phyloP scores from a whole-genome alignment of 92 coral and sea anemone species.

The Hydrozoanthus gracilis region DNA sequence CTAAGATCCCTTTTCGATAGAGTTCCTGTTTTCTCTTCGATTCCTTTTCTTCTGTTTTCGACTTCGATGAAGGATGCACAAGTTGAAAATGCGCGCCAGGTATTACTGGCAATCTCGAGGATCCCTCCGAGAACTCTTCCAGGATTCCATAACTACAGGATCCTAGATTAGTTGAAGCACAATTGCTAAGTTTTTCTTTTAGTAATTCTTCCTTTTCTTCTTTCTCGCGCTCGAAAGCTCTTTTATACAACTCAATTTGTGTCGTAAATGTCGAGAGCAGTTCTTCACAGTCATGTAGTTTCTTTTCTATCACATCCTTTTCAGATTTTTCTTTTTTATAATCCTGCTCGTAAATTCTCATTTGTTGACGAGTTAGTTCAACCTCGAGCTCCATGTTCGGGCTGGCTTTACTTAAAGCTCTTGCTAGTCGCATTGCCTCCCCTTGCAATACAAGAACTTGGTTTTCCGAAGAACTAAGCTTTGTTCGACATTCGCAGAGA shows the following conservation, averaged over 20 bases:
- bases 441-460: conserved; percentile 83
- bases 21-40: conserved; percentile 80
- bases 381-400: conserved; percentile 65
- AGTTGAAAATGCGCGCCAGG: conserved; percentile 85
- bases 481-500: conserved; percentile 59
- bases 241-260: conserved; percentile 91
- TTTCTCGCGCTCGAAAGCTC: conserved; percentile 80
- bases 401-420: conserved; percentile 64
- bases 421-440: conserved; percentile 83
- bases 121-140: conserved; percentile 33
- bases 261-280: conserved; percentile 79
- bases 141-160: conserved; percentile 8
- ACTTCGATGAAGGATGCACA: conserved; percentile 76
- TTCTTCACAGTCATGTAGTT: conserved; percentile 81
- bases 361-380: conserved; percentile 79
- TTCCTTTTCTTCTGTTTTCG: conserved; percentile 61
- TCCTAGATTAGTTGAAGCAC: not conserved
- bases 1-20: conserved; percentile 81
- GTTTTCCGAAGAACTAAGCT: conserved; percentile 62
- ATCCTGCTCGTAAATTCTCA: conserved; percentile 85
- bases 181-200: conserved; percentile 30
- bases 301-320: conserved; percentile 77
- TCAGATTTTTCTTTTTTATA: conserved; percentile 85
- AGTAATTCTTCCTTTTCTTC: conserved; percentile 73
- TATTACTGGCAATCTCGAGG: conserved; percentile 13